phyloP scores from a whole-genome alignment of 2,888 invertebrate genomes.

The Drosophila macrospina region DNA sequence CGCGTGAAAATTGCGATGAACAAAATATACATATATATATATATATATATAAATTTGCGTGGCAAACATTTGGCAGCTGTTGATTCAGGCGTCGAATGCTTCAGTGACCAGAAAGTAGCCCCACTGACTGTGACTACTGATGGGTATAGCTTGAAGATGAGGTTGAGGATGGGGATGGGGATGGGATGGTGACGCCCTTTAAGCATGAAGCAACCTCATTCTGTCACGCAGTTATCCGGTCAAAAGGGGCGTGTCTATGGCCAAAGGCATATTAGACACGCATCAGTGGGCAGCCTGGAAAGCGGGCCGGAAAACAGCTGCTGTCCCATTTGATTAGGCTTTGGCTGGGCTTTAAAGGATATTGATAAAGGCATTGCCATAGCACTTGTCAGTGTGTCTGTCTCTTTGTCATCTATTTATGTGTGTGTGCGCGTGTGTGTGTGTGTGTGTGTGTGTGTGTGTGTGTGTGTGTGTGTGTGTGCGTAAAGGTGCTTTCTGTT shows the following conservation, averaged over 20 bases:
- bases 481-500: slow-evolving; percentile 65
- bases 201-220: slow-evolving; percentile 26
- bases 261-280: slow-evolving; percentile 72
- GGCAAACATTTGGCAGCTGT: slow-evolving; percentile 71
- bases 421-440: slow-evolving; percentile 12
- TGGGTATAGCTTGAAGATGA: too few species aligned
- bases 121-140: slow-evolving; percentile 8
- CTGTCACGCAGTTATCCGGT: slow-evolving; percentile 66
- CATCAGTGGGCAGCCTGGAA: slow-evolving; percentile 64
- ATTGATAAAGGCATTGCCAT: slow-evolving; percentile 76
- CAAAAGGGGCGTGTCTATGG: slow-evolving; percentile 63
- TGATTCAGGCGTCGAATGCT: slow-evolving; percentile 67
- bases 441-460: slow-evolving; percentile 5
- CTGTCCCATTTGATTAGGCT: slow-evolving; percentile 80
- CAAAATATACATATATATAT: too few species aligned
- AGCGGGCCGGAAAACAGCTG: slow-evolving; percentile 58
- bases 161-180: not conserved
- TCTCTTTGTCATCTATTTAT: slow-evolving; percentile 1
- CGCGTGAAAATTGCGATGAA: slow-evolving; percentile 58
- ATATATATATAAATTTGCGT: slow-evolving; percentile 67
- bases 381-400: slow-evolving; percentile 35
- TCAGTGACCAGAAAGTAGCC: slow-evolving; percentile 61
- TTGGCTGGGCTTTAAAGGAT: slow-evolving; percentile 64
- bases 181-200: slow-evolving; percentile 5
- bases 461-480: slow-evolving; percentile 18